Evolutionary conservation across 2,113 vertebrate species (phyloP), one percentile per base, ranked within the genome.

Genomic region (Poicephalus meyeri): DNA sequence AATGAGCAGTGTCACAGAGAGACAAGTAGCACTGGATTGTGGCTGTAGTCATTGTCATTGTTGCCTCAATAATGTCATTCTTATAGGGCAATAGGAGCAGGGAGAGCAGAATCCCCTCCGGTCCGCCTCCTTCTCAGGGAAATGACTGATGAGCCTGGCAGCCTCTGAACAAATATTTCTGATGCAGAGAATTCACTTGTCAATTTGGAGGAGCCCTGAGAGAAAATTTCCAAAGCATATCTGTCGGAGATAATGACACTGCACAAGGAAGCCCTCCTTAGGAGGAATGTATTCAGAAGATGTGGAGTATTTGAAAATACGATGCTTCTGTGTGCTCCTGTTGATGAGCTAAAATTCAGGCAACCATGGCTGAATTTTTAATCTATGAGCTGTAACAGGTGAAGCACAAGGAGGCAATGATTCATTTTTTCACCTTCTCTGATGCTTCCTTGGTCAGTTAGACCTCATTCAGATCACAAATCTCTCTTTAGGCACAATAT

Each of bases 151-250:
- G 82, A 93, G 95, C 88, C 85, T 95, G 95, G 93, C 90, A 97
- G 92, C 68, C 91, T 93, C 88, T 90, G 95, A 97, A 96, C 90
- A 96, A 92, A 95, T 95, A 97, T 95, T 97, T 96, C 93, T 70
- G 77, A 96, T 78, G 82, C 80, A 71, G 47, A 93, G 76, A 91
- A 91, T 78, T 95, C 94, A 72, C 90, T 93, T 97, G 93, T 93
- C 93, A 95, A 69, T 28, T 69, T 68, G 69, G 71, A 95, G 80
- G 72, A 89, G 94, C 82, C 93, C 60, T 29, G 24, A 58, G 95
- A 96, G 93, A 86, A 95, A 96, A 94, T 93, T 93, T 96, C 94
- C 92, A 90, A 93, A 78, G 94, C 82, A 90, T 90, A 94, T 91
- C 90, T 94, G 91, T 95, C 42, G 35, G 88, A 95, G 82, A 90